Evolutionary conservation across 2,797 vertebrate genomes (phyloP).

Genomic region (Lacerta viridis): DNA sequence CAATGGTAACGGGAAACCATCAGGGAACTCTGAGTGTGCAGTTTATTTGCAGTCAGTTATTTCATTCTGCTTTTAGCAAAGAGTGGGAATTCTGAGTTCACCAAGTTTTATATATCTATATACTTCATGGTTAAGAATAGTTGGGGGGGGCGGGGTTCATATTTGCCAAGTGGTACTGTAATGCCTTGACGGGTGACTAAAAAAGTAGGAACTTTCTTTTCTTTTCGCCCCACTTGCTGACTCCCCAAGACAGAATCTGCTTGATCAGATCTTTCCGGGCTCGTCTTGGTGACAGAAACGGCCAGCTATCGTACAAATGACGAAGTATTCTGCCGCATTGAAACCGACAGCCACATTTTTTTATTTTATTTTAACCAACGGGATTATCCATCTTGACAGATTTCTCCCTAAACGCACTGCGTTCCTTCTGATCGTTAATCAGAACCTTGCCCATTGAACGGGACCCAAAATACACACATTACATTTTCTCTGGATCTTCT

Average conservation of each 20-base stretch:
- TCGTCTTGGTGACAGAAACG: background rate
- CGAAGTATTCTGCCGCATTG: background rate
- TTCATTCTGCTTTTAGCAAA: constrained; percentile 70
- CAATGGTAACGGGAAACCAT: constrained; percentile 50
- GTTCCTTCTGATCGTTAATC: background rate
- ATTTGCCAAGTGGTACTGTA: constrained; percentile 55
- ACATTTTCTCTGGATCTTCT: constrained; percentile 40
- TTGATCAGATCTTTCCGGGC: background rate
- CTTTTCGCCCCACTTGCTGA: too few species aligned
- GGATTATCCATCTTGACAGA: constrained; percentile 1
- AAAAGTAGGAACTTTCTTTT: background rate
- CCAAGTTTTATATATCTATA: constrained; percentile 48
- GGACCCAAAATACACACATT: constrained; percentile 27
- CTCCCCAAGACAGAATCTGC: background rate
- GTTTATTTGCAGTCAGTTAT: constrained; percentile 66
- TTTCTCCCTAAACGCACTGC: background rate
- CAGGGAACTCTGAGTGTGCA: constrained; percentile 60
- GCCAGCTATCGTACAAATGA: too few species aligned
- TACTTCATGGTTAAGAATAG: constrained; percentile 43
- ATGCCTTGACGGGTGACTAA: constrained; percentile 55
- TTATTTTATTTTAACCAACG: background rate
- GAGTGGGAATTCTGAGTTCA: constrained; percentile 63
- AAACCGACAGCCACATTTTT: background rate
- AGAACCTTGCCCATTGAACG: constrained; percentile 22
- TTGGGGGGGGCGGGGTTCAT: constrained; percentile 30